These are phyloP conservation scores for Rhea pennata DNA, from an alignment of 2,113 vertebrate species.

Conservation along the genomic window DNA sequence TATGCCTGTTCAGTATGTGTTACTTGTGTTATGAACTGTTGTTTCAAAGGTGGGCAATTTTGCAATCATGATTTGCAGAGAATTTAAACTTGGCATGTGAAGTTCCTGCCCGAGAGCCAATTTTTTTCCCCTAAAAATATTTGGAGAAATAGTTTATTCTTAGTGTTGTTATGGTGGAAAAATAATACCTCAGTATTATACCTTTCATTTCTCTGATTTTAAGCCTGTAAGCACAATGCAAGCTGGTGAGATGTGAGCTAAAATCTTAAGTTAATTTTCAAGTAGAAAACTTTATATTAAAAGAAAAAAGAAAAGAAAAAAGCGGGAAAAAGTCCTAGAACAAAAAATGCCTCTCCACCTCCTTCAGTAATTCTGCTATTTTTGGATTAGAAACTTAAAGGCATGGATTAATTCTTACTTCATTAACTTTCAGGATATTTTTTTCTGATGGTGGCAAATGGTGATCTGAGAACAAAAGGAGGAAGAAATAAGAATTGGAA, in stretches of 20 bases:
- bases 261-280: not conserved
- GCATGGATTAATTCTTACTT: not conserved
- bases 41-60: not conserved
- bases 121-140: not conserved
- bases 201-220: conserved; percentile 1
- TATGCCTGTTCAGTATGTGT: not conserved
- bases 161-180: conserved; percentile 3
- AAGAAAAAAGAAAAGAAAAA: not conserved
- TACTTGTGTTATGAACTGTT: not conserved
- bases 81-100: not conserved
- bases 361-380: not conserved
- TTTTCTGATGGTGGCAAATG: not conserved
- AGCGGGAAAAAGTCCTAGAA: not conserved
- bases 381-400: not conserved
- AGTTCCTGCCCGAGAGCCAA: not conserved
- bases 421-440: not conserved
- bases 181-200: not conserved
- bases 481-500: not conserved
- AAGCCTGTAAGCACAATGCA: not conserved
- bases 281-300: not conserved
- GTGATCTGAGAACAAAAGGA: not conserved
- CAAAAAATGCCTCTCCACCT: not conserved
- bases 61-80: not conserved
- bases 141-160: not conserved
- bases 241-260: not conserved